Evolutionary conservation across 2,888 invertebrate species (phyloP), one percentile per base, ranked within the genome.

Genomic region (Epistrophe eligans): DNA sequence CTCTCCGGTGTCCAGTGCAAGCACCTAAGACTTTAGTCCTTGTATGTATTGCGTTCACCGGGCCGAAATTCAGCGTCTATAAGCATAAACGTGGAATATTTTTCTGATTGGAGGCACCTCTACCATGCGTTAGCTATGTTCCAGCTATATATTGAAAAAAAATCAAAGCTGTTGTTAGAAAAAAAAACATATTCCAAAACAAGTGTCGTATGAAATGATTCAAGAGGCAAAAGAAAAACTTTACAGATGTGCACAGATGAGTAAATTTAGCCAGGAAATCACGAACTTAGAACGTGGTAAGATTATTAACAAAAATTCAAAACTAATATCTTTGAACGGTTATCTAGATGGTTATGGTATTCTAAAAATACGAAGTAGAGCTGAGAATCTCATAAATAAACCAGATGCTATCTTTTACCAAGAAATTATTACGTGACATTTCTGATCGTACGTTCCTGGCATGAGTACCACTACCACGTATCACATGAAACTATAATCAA

Each of bases 401-500:
- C 43, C 50, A n/a, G 67, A 67, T 84, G 10, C 79, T 13, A 73
- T 73, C 19, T 79, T 0, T 67, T 84, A 10, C 71, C 57, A 9
- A 60, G 17, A 15, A 64, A 28, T 28, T 84, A 84, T 60, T 76
- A 84, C 28, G 64, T 82, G 2, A 79, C 77, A 19, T 88, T 85
- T 40, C 64, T 80, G 1, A 50, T 88, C 10, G 77, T 77, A 0
- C 88, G 80, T 38, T 70, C 15, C 40, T 64, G 32, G 5, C 89
- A 88, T 45, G 81, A 85, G 17, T 80, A 71, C 10, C 73, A 73
- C 50, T 83, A 79, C 40, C 89, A 89, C 40, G 55, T 72, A 10
- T 79, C 70, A 0, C 88, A 89, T 17, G 83, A 89, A 64, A 74
- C 88, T 0, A 52, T 66, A 0, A 77, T 89, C 0, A 82, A 83